Evolutionary conservation across 2,113 vertebrate species (phyloP), one percentile per base, ranked within the genome.

Genomic region (Phoenicopterus ruber): DNA sequence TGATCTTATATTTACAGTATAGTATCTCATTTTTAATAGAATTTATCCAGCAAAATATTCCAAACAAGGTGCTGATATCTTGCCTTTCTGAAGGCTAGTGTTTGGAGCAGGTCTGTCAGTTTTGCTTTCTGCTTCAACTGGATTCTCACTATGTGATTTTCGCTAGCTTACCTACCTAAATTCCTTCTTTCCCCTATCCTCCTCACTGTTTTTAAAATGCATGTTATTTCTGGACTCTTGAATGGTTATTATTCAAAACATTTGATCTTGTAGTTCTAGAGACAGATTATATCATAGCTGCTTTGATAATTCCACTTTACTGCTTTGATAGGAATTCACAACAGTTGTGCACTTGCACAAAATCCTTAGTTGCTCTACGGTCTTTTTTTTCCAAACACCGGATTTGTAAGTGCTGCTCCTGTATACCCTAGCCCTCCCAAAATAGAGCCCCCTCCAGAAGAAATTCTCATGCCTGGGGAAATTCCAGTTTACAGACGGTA

Each of bases 21-120:
- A 21, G 52, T 58, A 83, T 82, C 90, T 97, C 47, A 94, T 95
- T 96, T 95, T 93, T 93, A 96, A 93, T 74, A 95, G 76, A 89
- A 82, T 94, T 86, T 93, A 88, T 96, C 82, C 59, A 34, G 77
- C 20, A 89, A 96, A 96, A 85, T 82, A 82, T 88, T 85, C 61
- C 58, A 86, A 91, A 96, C n/a, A 92, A 90, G 28, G 42, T 93
- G 34, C 62, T 87, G 31, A 63, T 54, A 57, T 72, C 59, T 69
- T 91, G 62, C 40, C 26, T 72, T 86, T 94, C 61, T 34, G 42
- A 93, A 90, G 46, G 85, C 36, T 93, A 66, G 59, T 81, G 84
- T 88, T 95, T 88, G 58, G 44, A 94, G 50, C 24, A 65, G 24
- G 36, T 81, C 66, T 90, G 25, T 82, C 38, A 92, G 9, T 92